Percentiles rank a stretch among this genome's conserved stretches.
These are phyloP conservation scores for Aspidiotus destructor DNA, from an alignment of 2,888 invertebrate species.

Conservation along the genomic window DNA sequence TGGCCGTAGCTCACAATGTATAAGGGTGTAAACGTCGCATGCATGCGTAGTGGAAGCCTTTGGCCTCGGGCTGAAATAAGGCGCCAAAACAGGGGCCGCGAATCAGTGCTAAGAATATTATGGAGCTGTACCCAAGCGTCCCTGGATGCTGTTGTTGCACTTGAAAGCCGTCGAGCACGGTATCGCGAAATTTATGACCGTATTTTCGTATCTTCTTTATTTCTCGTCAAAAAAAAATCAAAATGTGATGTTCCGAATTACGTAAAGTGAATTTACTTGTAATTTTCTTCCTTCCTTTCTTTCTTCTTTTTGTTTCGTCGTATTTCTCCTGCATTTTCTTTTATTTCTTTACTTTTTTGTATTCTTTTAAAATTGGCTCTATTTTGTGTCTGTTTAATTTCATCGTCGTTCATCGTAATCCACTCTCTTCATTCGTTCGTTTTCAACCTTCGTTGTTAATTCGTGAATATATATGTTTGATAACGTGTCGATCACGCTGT, in stretches of 20 bases:
- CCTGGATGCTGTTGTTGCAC: slow-evolving; percentile 25
- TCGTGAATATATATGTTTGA: slow-evolving; percentile 16
- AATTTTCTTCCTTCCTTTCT: not conserved
- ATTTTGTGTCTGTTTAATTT: no score
- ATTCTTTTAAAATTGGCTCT: no score
- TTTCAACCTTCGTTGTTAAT: not conserved
- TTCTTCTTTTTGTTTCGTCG: not conserved
- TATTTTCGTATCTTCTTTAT: slow-evolving; percentile 19
- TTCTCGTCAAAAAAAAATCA: slow-evolving; percentile 7
- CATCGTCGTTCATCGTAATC: no score
- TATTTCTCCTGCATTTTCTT: not conserved
- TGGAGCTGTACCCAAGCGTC: slow-evolving; percentile 28
- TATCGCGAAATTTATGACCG: slow-evolving; percentile 24
- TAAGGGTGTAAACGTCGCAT: slow-evolving; percentile 17
- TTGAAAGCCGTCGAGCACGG: slow-evolving; percentile 12
- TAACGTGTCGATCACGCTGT: slow-evolving; percentile 26
- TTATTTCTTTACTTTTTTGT: no score
- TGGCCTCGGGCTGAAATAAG: slow-evolving; percentile 28
- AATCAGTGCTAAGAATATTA: slow-evolving; percentile 29
- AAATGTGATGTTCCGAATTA: slow-evolving; percentile 11
- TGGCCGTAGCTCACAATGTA: not conserved
- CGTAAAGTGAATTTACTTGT: not conserved
- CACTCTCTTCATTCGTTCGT: not conserved
- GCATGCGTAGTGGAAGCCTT: slow-evolving; percentile 24
- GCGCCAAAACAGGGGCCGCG: slow-evolving; percentile 30